Percentiles rank a stretch among this genome's conserved stretches.
These are phyloP conservation scores for Drosophila ohnishii DNA, from an alignment of 1,140 invertebrate genomes.

Conservation along the genomic window DNA sequence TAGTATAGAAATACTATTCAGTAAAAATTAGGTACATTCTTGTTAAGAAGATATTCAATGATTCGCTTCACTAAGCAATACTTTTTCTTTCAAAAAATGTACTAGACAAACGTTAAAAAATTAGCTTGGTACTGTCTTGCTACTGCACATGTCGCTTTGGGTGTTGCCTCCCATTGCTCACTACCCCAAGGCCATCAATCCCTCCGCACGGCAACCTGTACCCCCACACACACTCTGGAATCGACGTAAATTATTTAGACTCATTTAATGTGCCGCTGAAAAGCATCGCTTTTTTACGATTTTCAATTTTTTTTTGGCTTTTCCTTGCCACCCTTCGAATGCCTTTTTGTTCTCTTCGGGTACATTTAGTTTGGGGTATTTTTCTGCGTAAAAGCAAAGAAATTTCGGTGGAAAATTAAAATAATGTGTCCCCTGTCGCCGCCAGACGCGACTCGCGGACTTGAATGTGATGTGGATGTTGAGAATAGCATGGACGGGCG, in stretches of 20 bases:
- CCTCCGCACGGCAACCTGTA: not conserved
- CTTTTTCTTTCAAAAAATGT: conserved; percentile 48
- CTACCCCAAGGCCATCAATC: conserved; percentile 2
- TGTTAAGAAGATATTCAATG: not conserved
- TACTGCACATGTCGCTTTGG: conserved; percentile 62
- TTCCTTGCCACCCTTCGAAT: conserved; percentile 60
- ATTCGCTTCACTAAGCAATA: not conserved
- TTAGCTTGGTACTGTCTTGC: conserved; percentile 57
- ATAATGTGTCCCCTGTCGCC: conserved; percentile 82
- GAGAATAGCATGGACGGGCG: not conserved
- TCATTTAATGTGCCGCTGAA: conserved; percentile 73
- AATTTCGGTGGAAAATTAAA: conserved; percentile 70
- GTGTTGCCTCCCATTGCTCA: conserved; percentile 6
- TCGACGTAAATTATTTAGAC: conserved; percentile 76
- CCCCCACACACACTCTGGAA: conserved; percentile 32
- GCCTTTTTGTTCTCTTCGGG: conserved; percentile 26
- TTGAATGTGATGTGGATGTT: conserved; percentile 2
- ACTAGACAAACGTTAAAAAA: conserved; percentile 60
- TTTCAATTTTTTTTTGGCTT: conserved; percentile 72
- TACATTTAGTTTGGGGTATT: conserved; percentile 58
- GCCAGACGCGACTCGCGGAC: conserved; percentile 55
- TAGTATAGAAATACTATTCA: too few relatives aligned
- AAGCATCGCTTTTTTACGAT: conserved; percentile 64
- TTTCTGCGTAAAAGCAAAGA: conserved; percentile 56
- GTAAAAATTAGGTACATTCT: not conserved